These are phyloP conservation scores for Peromyscus melanophrys DNA, from an alignment of 2,797 vertebrate species.

Conservation along the genomic window DNA sequence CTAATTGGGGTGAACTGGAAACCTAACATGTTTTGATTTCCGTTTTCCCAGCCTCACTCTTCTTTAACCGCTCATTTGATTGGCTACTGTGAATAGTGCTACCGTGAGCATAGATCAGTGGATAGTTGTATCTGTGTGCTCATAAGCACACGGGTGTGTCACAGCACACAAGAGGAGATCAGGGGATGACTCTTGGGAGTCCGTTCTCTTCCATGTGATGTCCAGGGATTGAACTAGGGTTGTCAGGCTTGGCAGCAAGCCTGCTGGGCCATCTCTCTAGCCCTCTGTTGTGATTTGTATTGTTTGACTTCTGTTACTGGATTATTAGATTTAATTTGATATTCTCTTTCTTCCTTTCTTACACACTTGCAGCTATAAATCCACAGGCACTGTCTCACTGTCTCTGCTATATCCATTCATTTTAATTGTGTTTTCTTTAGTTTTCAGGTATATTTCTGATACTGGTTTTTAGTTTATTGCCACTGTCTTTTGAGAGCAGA, in stretches of 20 bases:
- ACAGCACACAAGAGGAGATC: neutral
- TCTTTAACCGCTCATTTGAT: neutral
- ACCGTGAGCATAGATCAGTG: neutral
- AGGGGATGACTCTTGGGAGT: neutral
- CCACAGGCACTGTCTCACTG: neutral
- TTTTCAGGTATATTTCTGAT: neutral
- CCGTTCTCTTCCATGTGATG: neutral
- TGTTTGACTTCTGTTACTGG: neutral
- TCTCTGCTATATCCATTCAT: neutral
- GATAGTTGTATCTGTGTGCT: neutral
- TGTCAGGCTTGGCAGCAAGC: neutral
- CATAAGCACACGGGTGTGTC: neutral
- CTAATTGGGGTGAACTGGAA: neutral
- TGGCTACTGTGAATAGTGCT: neutral
- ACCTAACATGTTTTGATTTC: neutral
- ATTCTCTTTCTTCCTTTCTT: neutral
- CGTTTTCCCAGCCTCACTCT: neutral
- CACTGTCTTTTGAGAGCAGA: neutral
- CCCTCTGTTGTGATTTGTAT: neutral
- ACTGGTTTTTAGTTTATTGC: conserved; percentile 1
- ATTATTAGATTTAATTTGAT: neutral
- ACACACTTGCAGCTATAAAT: neutral
- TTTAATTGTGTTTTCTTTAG: neutral
- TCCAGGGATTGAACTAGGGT: neutral
- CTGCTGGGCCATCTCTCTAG: neutral